Percentiles rank a stretch among this genome's conserved stretches.
phyloP scores from a whole-genome alignment of 2,888 invertebrate genomes.

The Sminthurinus aureus region DNA sequence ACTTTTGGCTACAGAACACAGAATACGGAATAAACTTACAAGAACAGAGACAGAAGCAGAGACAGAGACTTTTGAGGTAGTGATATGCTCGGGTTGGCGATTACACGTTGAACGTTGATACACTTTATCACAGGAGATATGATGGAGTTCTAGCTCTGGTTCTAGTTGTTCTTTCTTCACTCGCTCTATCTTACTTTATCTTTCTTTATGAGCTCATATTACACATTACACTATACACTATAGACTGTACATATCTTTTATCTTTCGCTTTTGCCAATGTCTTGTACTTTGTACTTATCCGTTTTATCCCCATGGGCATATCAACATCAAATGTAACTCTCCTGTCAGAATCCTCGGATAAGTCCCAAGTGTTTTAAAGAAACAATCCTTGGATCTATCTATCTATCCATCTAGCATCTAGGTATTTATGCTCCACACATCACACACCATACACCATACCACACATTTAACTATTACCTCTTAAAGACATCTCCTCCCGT shows the following conservation, averaged over 20 bases:
- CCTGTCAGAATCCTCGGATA: constrained; percentile 33
- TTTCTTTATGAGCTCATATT: neutral
- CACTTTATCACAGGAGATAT: constrained; percentile 15
- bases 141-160: neutral
- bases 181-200: neutral
- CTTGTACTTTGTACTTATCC: constrained; percentile 16
- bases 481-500: too few species aligned
- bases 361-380: constrained; percentile 26
- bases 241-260: neutral
- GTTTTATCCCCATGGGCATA: constrained; percentile 32
- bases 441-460: too few species aligned
- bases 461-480: too few species aligned
- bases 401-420: too few species aligned
- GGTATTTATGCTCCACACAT: too few species aligned
- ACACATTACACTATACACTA: neutral
- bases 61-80: neutral
- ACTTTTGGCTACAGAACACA: neutral
- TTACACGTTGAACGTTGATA: constrained; percentile 7
- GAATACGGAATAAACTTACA: neutral
- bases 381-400: neutral
- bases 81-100: constrained; percentile 20
- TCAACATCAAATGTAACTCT: constrained; percentile 32
- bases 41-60: neutral
- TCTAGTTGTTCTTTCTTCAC: neutral
- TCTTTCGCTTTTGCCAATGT: constrained; percentile 14